Base-by-base conservation (phyloP, 1,140 invertebrate genomes). In the Eueides isabella region DNA sequence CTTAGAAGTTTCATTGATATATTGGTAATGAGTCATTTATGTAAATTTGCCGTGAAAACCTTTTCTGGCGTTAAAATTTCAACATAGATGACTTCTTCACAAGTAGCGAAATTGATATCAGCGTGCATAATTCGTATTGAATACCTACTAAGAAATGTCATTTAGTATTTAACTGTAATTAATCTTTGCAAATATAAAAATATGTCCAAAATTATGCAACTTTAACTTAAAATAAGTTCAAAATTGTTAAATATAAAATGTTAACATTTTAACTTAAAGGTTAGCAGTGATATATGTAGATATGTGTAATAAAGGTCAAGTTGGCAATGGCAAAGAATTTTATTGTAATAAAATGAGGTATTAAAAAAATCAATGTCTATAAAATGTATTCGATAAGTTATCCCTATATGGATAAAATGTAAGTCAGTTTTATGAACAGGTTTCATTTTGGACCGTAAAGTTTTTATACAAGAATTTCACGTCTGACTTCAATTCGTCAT, bases 201-300 rank as follows among this genome's bases (percentile, higher is more conserved):
- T 38, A 9, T 44, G 66, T 55, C 1, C 16, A 67, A 44, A 44
- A 16, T 67, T 67, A 67, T 55, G 66, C 28, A 67, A 67, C 11
- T 67, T 33, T 19, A 11, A 23, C 41, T 23, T 23, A 30, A 67
- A 48, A 48, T 48, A 35, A 48, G 66, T 67, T 29, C 26, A 28
- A 23, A 55, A 30, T 14, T 55, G 16, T 67, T 55, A 16, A 66
- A 67, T 19, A 26, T 28, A 44, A n/a, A 44, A 12, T 19, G 23
- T 55, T 55, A 55, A 12, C 48, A 30, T 68, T 61, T 26, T 11
- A 30, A 35, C 41, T 61, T 68, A 68, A 68, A 68, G 67, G 44
- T 68, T 61, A 68, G 29, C 26, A 61, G 67, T 35, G 5, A 33
- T 41, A 67, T 29, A 55, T 3, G 35, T 38, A 38, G n/a, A n/a